Evolutionary conservation across 2,797 vertebrate genomes (phyloP).

Genomic region (Echiichthys vipera): DNA sequence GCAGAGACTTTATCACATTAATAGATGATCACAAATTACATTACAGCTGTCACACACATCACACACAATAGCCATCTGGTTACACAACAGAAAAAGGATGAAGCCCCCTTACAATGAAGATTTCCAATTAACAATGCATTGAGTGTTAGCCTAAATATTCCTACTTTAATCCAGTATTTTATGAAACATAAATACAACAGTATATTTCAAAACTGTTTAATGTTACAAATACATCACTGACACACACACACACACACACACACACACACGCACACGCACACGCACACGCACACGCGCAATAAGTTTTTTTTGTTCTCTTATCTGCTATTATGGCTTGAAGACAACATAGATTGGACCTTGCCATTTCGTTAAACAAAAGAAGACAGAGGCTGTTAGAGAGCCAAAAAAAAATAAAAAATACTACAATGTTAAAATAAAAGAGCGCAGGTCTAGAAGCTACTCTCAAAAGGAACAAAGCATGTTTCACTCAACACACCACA

Average conservation of each 20-base stretch:
- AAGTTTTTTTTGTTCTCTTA: not conserved
- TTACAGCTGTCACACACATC: not conserved
- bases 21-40: slow-evolving; percentile 7
- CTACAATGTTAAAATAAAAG: not conserved
- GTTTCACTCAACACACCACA: too few species aligned
- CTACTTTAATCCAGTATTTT: not conserved
- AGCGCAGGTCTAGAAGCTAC: not conserved
- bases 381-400: not conserved
- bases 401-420: not conserved
- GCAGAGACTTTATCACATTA: not conserved
- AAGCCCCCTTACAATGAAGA: not conserved
- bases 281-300: not conserved
- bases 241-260: not conserved
- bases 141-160: slow-evolving; percentile 13
- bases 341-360: not conserved
- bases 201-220: not conserved
- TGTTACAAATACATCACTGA: not conserved
- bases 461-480: too few species aligned
- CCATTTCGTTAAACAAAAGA: not conserved
- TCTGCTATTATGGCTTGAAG: not conserved
- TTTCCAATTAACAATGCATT: not conserved
- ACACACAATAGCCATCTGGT: not conserved
- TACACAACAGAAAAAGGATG: not conserved
- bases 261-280: too few species aligned
- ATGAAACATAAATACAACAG: not conserved